Percentiles rank a stretch among this genome's conserved stretches.
Evolutionary conservation across 2,888 invertebrate species (phyloP).

Genomic region (Napeogenes inachia): DNA sequence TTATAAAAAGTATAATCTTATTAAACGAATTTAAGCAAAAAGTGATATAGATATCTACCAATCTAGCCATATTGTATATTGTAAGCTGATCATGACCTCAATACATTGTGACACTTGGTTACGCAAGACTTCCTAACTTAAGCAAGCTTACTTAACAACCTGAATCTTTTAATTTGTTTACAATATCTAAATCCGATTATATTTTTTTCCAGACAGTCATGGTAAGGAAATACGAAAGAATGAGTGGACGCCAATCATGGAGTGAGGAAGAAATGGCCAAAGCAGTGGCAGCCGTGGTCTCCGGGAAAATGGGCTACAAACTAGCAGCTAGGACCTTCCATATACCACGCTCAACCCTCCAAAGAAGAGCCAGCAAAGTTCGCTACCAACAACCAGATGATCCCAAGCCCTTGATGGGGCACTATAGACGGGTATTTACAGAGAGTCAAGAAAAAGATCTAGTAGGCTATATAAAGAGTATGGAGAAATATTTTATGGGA

Average conservation of each 20-base stretch:
- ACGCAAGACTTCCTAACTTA: slow-evolving; percentile 21
- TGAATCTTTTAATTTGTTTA: slow-evolving; percentile 9
- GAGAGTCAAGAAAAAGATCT: slow-evolving; percentile 70
- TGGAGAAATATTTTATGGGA: slow-evolving; percentile 72
- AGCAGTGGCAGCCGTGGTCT: slow-evolving; percentile 71
- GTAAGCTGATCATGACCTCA: slow-evolving; percentile 20
- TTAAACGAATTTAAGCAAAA: neutral
- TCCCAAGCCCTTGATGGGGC: slow-evolving; percentile 69
- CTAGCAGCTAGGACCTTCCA: slow-evolving; percentile 70
- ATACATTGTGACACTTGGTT: slow-evolving; percentile 22
- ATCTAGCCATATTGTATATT: slow-evolving; percentile 2
- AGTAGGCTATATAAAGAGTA: slow-evolving; percentile 71
- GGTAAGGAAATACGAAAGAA: slow-evolving; percentile 74
- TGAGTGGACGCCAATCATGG: slow-evolving; percentile 74
- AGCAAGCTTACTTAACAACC: slow-evolving; percentile 10
- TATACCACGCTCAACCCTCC: slow-evolving; percentile 70
- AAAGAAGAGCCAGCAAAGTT: slow-evolving; percentile 69
- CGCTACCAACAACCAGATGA: slow-evolving; percentile 68
- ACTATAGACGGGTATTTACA: slow-evolving; percentile 69
- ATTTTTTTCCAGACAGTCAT: slow-evolving; percentile 60
- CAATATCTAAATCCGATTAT: slow-evolving; percentile 12
- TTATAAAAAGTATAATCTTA: too few species aligned
- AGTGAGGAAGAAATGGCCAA: slow-evolving; percentile 72
- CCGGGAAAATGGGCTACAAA: slow-evolving; percentile 74
- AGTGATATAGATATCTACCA: neutral